These are phyloP conservation scores for Tinamus major DNA, from an alignment of 2,797 vertebrate genomes.

Conservation along the genomic window DNA sequence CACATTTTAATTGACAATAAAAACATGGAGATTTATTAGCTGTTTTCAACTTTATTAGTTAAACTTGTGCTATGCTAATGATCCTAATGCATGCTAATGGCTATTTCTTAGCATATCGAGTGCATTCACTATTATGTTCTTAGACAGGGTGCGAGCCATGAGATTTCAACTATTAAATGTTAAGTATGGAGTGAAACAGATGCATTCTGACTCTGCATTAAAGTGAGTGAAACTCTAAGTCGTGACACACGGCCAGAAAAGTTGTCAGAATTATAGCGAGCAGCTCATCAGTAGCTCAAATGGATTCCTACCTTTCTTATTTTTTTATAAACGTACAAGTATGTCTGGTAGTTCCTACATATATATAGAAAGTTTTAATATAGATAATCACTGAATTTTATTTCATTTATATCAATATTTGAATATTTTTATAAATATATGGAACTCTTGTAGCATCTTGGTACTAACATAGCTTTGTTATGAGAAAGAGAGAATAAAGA, in stretches of 20 bases:
- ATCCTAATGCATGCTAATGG: background rate
- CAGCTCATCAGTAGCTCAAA: background rate
- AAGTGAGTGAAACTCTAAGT: background rate
- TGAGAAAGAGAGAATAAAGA: background rate
- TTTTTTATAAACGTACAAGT: background rate
- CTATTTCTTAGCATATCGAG: background rate
- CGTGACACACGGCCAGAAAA: background rate
- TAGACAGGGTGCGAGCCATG: background rate
- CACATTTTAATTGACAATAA: conserved; percentile 70
- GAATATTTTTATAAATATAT: background rate
- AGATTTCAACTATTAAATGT: background rate
- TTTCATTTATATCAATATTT: background rate
- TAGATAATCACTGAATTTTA: background rate
- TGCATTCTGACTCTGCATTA: background rate
- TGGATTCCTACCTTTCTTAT: background rate
- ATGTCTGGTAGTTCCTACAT: background rate
- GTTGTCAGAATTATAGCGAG: background rate
- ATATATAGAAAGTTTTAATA: background rate
- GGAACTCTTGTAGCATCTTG: background rate
- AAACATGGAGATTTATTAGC: conserved; percentile 63
- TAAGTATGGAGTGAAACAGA: background rate
- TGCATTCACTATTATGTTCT: background rate
- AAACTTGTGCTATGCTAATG: conserved; percentile 56
- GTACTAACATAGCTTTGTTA: background rate
- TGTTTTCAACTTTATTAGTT: conserved; percentile 57